Conservation (phyloP, 2,888 invertebrate species). For the Macrophya alboannulata region DNA sequence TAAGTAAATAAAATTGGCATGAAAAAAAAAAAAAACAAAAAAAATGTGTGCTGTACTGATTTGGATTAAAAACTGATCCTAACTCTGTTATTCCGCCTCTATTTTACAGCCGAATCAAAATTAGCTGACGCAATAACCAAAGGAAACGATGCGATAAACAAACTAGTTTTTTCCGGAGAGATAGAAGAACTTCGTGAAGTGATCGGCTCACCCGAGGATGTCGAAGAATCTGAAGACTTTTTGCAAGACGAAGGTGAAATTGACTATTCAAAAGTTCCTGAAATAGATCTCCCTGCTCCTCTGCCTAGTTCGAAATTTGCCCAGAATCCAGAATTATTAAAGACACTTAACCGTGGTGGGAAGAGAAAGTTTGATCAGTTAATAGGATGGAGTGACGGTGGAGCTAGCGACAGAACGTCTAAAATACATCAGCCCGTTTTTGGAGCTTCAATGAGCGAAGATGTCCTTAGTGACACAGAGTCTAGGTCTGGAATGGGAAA, state of each 20-base stretch:
- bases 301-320: slow-evolving; percentile 79
- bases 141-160: slow-evolving; percentile 89
- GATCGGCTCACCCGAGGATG: slow-evolving; percentile 86
- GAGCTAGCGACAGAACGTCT: slow-evolving; percentile 70
- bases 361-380: slow-evolving; percentile 77
- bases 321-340: slow-evolving; percentile 76
- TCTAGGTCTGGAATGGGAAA: slow-evolving; percentile 65
- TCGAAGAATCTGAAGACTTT: slow-evolving; percentile 80
- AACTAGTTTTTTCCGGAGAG: slow-evolving; percentile 90
- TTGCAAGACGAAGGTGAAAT: slow-evolving; percentile 81
- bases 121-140: slow-evolving; percentile 89
- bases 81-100: slow-evolving; percentile 26
- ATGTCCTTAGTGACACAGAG: slow-evolving; percentile 74
- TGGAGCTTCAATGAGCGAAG: slow-evolving; percentile 72
- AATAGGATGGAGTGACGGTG: slow-evolving; percentile 76
- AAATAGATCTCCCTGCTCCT: slow-evolving; percentile 77
- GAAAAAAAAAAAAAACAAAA: not conserved
- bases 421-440: slow-evolving; percentile 75
- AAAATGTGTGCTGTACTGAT: no score
- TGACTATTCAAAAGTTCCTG: slow-evolving; percentile 76
- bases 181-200: slow-evolving; percentile 91
- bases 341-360: slow-evolving; percentile 75
- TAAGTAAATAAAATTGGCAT: slow-evolving; percentile 76
- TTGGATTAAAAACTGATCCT: not conserved
- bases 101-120: slow-evolving; percentile 86